A percentile compares a stretch with the other conserved stretches of the same genome.
Evolutionary conservation across 1,140 invertebrate species (phyloP).

Genomic region (Drosophila rufa): DNA sequence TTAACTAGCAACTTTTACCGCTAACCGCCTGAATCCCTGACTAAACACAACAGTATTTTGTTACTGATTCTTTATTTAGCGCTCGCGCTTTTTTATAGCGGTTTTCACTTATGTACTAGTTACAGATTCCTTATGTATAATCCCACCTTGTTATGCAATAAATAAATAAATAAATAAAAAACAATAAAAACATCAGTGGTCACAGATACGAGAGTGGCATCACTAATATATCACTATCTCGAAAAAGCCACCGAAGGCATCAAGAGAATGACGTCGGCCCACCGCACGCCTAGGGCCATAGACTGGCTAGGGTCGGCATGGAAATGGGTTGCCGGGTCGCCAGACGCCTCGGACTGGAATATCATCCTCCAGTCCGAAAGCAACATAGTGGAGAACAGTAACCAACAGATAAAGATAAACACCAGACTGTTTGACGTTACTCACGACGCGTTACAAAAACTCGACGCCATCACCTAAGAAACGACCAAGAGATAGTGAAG

Average conservation of each 20-base stretch:
- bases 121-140: too few relatives aligned
- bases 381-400: not conserved
- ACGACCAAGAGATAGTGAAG: constrained; percentile 1
- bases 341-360: constrained; percentile 6
- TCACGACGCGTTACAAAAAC: not conserved
- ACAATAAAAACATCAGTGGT: too few relatives aligned
- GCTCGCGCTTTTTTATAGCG: too few relatives aligned
- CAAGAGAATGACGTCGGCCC: not conserved
- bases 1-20: too few relatives aligned
- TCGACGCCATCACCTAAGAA: constrained; percentile 1
- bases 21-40: too few relatives aligned
- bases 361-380: constrained; percentile 1
- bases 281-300: not conserved
- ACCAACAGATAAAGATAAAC: constrained; percentile 13
- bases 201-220: too few relatives aligned
- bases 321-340: not conserved
- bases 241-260: not conserved
- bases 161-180: too few relatives aligned
- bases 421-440: constrained; percentile 2
- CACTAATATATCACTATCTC: not conserved
- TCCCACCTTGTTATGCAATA: too few relatives aligned
- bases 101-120: too few relatives aligned
- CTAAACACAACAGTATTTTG: too few relatives aligned
- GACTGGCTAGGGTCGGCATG: not conserved
- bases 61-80: too few relatives aligned